These are phyloP conservation scores for Schizothorax lantsangensis DNA, from an alignment of 2,797 vertebrate species.

Conservation along the genomic window DNA sequence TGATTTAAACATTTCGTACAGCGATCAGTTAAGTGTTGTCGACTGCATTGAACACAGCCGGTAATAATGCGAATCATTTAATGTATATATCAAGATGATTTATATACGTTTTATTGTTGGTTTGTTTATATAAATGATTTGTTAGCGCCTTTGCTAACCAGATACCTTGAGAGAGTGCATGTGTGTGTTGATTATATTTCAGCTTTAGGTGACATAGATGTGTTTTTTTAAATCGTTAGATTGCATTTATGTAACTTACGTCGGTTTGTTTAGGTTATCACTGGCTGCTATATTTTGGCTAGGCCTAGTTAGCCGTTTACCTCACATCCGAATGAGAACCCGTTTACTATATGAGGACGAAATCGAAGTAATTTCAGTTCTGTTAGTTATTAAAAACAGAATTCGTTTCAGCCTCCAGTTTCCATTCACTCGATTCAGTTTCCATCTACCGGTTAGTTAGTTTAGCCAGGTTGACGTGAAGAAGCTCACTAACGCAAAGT, in stretches of 20 bases:
- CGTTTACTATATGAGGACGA: not conserved
- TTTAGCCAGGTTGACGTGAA: not conserved
- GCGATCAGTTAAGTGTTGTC: not conserved
- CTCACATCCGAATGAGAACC: not conserved
- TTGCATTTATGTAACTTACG: not conserved
- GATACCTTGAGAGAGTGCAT: not conserved
- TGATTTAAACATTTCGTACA: slow-evolving; percentile 46
- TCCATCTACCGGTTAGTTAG: not conserved
- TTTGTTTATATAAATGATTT: not conserved
- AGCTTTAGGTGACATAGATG: not conserved
- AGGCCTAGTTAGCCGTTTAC: not conserved
- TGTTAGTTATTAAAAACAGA: not conserved
- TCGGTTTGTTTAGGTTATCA: not conserved
- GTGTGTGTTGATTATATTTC: not conserved
- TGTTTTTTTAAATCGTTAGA: not conserved
- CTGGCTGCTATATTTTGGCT: not conserved
- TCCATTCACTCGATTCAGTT: not conserved
- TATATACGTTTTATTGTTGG: not conserved
- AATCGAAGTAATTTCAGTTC: not conserved
- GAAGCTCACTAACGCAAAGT: no score
- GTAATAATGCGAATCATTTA: slow-evolving; percentile 19
- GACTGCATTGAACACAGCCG: slow-evolving; percentile 18
- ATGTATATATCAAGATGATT: not conserved
- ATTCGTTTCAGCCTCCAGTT: not conserved
- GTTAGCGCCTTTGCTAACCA: not conserved